Percentiles rank a stretch among this genome's conserved stretches.
Conservation (phyloP, 2,888 invertebrate species). For the Diachrysia chrysitis region DNA sequence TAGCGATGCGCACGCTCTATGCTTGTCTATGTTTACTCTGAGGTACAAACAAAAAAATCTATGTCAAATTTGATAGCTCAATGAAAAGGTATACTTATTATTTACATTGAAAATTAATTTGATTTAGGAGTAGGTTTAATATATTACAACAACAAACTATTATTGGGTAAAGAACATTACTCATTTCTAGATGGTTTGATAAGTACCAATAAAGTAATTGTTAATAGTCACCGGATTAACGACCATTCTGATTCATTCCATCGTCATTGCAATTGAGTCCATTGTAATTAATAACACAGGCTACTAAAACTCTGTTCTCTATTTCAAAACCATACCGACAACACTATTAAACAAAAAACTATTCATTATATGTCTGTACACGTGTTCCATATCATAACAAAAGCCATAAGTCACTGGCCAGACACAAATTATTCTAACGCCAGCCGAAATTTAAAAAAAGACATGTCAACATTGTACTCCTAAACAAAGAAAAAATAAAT, state of each 20-base stretch:
- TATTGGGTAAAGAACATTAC: not conserved
- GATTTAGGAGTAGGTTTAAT: too few relatives aligned
- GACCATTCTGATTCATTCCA: slow-evolving; percentile 7
- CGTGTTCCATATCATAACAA: slow-evolving; percentile 59
- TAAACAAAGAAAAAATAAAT: slow-evolving; percentile 88
- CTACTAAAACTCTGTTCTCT: not conserved
- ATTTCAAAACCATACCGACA: slow-evolving; percentile 35
- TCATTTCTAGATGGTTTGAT: slow-evolving; percentile 17
- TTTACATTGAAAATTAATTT: too few relatives aligned
- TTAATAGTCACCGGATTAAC: slow-evolving; percentile 30
- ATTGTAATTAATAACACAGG: not conserved
- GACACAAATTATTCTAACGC: slow-evolving; percentile 61
- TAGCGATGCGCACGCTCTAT: too few relatives aligned
- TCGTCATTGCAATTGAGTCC: not conserved
- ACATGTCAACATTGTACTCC: slow-evolving; percentile 83
- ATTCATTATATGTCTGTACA: slow-evolving; percentile 56
- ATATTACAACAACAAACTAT: not conserved
- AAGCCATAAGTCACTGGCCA: slow-evolving; percentile 63
- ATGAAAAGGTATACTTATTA: too few relatives aligned
- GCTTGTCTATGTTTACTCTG: too few relatives aligned
- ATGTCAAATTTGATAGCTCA: too few relatives aligned
- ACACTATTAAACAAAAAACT: slow-evolving; percentile 40
- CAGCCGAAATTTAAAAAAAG: slow-evolving; percentile 70
- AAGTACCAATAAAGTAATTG: slow-evolving; percentile 19
- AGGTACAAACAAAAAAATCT: too few relatives aligned